A percentile compares a stretch with the other conserved stretches of the same genome.
phyloP scores from a whole-genome alignment of 2,797 vertebrate species.

The Microcaecilia unicolor region DNA sequence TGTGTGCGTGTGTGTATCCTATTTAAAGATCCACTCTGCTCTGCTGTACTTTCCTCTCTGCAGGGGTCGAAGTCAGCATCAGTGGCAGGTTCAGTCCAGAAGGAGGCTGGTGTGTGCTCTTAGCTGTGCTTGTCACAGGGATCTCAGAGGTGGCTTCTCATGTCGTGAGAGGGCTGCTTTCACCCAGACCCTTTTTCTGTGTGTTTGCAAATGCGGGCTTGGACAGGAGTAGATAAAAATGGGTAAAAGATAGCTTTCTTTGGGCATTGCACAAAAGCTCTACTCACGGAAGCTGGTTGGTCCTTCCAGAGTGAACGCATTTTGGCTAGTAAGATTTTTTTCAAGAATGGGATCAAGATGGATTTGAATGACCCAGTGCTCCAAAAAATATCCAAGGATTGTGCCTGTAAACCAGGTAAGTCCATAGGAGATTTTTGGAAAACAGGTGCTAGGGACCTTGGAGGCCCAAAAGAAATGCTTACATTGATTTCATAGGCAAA shows the following conservation, averaged over 20 bases:
- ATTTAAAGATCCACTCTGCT: too few species aligned
- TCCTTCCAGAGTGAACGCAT: too few species aligned
- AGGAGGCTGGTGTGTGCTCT: too few species aligned
- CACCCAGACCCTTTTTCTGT: too few species aligned
- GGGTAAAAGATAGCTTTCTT: not conserved
- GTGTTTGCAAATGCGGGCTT: constrained; percentile 2
- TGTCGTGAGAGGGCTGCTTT: not conserved
- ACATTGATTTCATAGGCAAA: too few species aligned
- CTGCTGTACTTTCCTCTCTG: too few species aligned
- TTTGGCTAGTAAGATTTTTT: constrained; percentile 7
- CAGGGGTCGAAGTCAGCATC: too few species aligned
- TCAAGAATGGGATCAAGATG: constrained; percentile 19
- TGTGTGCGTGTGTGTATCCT: too few species aligned
- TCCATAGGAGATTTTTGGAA: constrained; percentile 1
- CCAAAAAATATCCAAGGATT: constrained; percentile 25
- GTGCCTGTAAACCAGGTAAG: constrained; percentile 40
- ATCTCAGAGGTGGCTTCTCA: not conserved
- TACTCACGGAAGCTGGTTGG: too few species aligned
- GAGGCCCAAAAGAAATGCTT: not conserved
- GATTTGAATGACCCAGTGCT: constrained; percentile 41
- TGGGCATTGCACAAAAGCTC: not conserved
- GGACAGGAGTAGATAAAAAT: constrained; percentile 8
- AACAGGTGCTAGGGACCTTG: too few species aligned
- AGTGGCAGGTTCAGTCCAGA: too few species aligned
- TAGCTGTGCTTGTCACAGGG: too few species aligned